A percentile compares a stretch with the other conserved stretches of the same genome.
Evolutionary conservation across 2,888 invertebrate genomes (phyloP).

Genomic region (Scaptodrosophila latifasciaeformis): DNA sequence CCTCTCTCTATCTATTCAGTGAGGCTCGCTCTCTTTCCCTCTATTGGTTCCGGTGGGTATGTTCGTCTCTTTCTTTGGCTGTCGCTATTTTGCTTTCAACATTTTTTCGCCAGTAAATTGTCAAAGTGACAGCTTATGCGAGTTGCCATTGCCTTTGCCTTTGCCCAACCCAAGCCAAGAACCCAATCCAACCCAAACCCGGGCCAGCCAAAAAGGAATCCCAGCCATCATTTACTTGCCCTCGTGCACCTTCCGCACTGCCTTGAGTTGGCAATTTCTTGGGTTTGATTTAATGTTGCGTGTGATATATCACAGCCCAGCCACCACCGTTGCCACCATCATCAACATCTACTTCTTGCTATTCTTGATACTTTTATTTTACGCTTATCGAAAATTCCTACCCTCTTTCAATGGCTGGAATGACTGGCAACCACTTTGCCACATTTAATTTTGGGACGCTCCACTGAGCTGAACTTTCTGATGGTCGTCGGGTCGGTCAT

Average conservation of each 20-base stretch:
- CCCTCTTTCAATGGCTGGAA: too few relatives aligned
- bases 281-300: conserved; percentile 70
- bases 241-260: conserved; percentile 29
- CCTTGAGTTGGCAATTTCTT: conserved; percentile 40
- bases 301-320: conserved; percentile 68
- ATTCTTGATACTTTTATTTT: conserved; percentile 52
- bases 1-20: too few relatives aligned
- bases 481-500: conserved; percentile 6
- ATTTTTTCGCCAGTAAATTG: conserved; percentile 65
- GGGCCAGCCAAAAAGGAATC: conserved; percentile 31
- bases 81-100: conserved; percentile 23
- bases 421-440: conserved; percentile 53
- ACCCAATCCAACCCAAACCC: too few relatives aligned
- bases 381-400: conserved; percentile 52
- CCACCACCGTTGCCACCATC: conserved; percentile 15
- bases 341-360: conserved; percentile 20
- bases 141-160: conserved; percentile 9
- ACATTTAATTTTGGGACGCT: conserved; percentile 55
- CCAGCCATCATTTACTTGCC: conserved; percentile 47
- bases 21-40: conserved; percentile 16
- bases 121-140: conserved; percentile 67
- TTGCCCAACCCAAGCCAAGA: too few relatives aligned
- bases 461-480: neutral
- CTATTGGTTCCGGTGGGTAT: neutral
- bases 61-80: neutral